Percentiles rank a stretch among this genome's conserved stretches.
Evolutionary conservation across 2,797 vertebrate genomes (phyloP).

Genomic region (Tapera naevia): DNA sequence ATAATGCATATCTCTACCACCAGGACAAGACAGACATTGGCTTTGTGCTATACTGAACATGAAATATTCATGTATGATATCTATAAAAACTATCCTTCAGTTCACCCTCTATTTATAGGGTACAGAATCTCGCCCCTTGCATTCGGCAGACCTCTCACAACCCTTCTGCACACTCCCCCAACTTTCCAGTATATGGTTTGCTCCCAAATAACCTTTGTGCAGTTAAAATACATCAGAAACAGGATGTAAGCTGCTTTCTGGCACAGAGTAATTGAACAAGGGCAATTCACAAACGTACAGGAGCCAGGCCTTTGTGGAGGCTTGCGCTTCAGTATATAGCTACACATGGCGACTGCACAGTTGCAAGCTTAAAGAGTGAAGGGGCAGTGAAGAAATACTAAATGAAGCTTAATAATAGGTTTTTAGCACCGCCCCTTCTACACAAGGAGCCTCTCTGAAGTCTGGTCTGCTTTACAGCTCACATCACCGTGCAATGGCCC

Average conservation of each 20-base stretch:
- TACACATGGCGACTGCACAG: not conserved
- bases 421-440: not conserved
- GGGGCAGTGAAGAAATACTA: constrained; percentile 26
- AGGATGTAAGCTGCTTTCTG: constrained; percentile 51
- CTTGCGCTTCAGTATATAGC: constrained; percentile 21
- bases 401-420: not conserved
- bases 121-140: not conserved
- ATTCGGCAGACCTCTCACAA: not conserved
- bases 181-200: not conserved
- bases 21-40: not conserved
- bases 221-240: constrained; percentile 48
- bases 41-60: not conserved
- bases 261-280: constrained; percentile 48
- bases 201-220: constrained; percentile 52
- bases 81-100: constrained; percentile 41
- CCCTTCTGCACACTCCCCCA: not conserved
- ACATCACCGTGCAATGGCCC: accelerated
- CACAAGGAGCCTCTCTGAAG: not conserved
- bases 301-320: constrained; percentile 37
- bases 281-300: constrained; percentile 6
- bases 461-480: not conserved
- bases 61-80: constrained; percentile 46
- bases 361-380: constrained; percentile 41
- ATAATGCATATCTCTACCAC: constrained; percentile 7
- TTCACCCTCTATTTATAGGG: constrained; percentile 16